Base-by-base conservation (phyloP, 2,797 vertebrate species). In the Lophius americanus region DNA sequence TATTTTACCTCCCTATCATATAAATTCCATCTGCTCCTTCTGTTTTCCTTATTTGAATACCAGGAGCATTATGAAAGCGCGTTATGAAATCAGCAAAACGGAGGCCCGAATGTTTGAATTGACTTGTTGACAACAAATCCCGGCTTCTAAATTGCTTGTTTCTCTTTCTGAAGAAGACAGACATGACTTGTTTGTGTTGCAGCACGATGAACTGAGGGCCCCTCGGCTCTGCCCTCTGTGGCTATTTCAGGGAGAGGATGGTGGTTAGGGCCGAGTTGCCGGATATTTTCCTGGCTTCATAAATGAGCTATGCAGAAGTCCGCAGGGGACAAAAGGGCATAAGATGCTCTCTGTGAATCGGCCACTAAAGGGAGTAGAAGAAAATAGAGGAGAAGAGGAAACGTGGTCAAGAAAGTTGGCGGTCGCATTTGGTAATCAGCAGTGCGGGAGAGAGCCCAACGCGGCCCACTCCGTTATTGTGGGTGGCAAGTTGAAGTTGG, bases 261-360 rank as follows among this genome's bases (percentile, higher is more conserved):
- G 81, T 76, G 64, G 76, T 70, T 23, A 82, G 75, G 78, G 82
- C 81, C n/a, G 68, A 87, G 75, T 80, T 75, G 68, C 80, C 84
- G 87, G 85, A 85, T 87, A 82, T 86, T 84, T 23, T 84, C 76
- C 63, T 81, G 82, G 77, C 83, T 70, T 80, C 79, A 77, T 79
- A 86, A 89, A 82, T 78, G 80, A 89, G 85, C 85, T 64, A 50
- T 55, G 60, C 76, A 72, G 65, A 76, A 58, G 71, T 57, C 79
- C 57, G 4, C 64, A 6, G 83, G 83, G 87, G 64, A 79, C 66
- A 60, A 68, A 82, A 79, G 84, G 85, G 60, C 79, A 76, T 39
- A 55, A 80, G 68, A 81, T 65, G 47, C 64, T 74, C 57, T 14
- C 56, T 6, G 32, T 52, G 47, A 78, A 77, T 50, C 35, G 75